Evolutionary conservation across 2,113 vertebrate species (phyloP).

Genomic region (Oriolus oriolus): DNA sequence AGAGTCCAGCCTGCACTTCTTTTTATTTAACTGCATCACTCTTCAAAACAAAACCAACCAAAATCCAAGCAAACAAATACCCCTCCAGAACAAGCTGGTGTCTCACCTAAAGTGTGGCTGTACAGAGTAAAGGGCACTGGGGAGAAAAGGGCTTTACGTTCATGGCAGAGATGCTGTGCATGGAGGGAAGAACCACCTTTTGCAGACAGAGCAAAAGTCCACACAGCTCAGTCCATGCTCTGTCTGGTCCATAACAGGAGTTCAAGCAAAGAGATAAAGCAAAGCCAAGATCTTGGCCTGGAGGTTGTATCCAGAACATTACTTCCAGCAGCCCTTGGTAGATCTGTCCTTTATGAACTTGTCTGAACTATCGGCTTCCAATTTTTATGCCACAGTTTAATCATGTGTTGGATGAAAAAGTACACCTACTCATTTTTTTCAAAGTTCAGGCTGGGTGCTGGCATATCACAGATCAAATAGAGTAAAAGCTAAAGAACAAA

Average conservation of each 20-base stretch:
- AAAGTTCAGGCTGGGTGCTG: background rate
- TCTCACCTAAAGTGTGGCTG: background rate
- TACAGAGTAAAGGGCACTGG: background rate
- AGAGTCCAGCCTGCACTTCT: background rate
- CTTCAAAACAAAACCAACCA: slow-evolving; percentile 12
- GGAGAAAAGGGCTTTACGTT: background rate
- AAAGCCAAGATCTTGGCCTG: background rate
- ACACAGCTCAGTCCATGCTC: background rate
- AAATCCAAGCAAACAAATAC: background rate
- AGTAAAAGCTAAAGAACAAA: background rate
- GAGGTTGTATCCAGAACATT: background rate
- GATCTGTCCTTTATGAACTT: background rate
- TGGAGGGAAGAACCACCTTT: background rate
- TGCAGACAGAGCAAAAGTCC: background rate
- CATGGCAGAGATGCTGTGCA: background rate
- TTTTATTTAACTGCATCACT: background rate
- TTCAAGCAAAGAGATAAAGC: background rate
- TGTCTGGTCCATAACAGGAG: background rate
- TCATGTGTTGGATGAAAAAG: background rate
- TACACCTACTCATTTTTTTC: background rate
- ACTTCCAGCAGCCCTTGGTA: background rate
- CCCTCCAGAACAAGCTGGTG: background rate
- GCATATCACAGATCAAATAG: background rate
- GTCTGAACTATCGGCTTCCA: background rate
- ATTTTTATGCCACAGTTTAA: background rate